These are phyloP conservation scores for Conus canariensis DNA, from an alignment of 2,888 invertebrate species.

Conservation along the genomic window DNA sequence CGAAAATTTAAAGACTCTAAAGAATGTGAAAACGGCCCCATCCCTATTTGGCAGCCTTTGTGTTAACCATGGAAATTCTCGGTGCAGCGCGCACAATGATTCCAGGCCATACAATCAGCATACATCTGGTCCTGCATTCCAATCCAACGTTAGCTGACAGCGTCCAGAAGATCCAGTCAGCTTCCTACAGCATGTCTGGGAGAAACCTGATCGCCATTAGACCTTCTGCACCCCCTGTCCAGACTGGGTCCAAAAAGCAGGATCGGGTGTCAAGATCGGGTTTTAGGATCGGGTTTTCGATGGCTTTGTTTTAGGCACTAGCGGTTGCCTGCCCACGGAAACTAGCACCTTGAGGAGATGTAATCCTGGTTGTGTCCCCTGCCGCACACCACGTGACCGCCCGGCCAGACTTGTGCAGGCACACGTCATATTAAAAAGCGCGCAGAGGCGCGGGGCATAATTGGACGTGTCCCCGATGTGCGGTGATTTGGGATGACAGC, in stretches of 20 bases:
- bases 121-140: not conserved
- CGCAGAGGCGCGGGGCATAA: not conserved
- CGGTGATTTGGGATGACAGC: constrained; percentile 33
- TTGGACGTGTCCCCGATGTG: constrained; percentile 23
- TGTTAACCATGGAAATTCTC: too few relatives aligned
- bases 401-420: not conserved
- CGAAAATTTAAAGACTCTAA: too few relatives aligned
- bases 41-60: too few relatives aligned
- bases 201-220: not conserved
- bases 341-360: not conserved
- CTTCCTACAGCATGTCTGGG: not conserved
- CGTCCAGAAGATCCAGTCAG: not conserved
- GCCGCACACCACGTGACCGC: not conserved
- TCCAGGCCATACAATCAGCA: not conserved
- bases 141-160: not conserved
- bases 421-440: not conserved
- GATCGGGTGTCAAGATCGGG: too few relatives aligned
- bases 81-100: not conserved
- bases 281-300: too few relatives aligned
- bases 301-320: not conserved
- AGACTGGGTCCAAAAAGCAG: too few relatives aligned
- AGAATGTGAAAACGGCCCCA: too few relatives aligned
- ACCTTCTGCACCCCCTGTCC: not conserved
- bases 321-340: not conserved
- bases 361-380: not conserved